phyloP scores from a whole-genome alignment of 2,797 vertebrate species.

The Mustela erminea region DNA sequence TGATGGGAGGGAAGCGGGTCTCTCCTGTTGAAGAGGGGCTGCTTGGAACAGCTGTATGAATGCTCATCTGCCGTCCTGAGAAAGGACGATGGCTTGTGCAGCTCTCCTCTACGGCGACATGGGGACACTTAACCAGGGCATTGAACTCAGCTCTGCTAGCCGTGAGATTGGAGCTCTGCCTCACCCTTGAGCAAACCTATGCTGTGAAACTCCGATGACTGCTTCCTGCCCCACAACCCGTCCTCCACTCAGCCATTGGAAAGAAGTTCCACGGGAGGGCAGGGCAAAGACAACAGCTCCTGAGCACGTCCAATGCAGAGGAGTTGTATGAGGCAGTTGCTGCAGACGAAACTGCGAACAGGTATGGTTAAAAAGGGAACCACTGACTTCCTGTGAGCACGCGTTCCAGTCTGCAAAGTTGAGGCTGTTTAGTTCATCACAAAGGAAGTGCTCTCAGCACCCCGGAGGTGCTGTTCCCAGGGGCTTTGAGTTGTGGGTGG shows the following conservation, averaged over 20 bases:
- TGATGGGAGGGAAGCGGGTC: rapidly evolving
- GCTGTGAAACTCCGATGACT: not conserved
- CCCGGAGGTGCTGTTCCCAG: not conserved
- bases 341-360: not conserved
- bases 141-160: not conserved
- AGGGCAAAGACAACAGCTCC: not conserved
- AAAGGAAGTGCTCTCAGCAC: not conserved
- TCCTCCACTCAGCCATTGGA: not conserved
- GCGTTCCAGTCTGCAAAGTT: not conserved
- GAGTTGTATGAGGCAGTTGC: not conserved
- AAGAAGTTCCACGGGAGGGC: not conserved
- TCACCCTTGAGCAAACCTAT: not conserved
- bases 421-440: not conserved
- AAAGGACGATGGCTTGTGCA: not conserved
- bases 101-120: not conserved
- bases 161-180: not conserved
- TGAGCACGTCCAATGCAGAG: not conserved
- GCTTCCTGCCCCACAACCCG: not conserved
- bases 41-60: not conserved
- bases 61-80: not conserved
- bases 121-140: not conserved
- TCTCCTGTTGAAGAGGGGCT: not conserved
- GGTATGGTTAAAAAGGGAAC: slow-evolving; percentile 58
- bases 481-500: not conserved
- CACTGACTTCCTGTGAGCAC: slow-evolving; percentile 60